phyloP scores from a whole-genome alignment of 2,797 vertebrate species.

The Distichodus sexfasciatus region DNA sequence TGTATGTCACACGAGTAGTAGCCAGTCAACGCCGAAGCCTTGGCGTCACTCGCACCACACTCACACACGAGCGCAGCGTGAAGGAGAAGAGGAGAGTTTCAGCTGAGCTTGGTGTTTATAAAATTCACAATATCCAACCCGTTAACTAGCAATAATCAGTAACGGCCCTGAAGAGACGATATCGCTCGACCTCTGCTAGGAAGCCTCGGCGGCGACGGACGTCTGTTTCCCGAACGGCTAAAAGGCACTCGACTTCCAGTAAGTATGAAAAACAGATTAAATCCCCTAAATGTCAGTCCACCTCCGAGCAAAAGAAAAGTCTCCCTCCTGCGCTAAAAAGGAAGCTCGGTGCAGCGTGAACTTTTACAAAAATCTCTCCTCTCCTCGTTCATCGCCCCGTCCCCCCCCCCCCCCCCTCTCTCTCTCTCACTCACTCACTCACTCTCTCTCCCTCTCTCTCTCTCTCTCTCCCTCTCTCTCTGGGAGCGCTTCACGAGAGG shows the following conservation, averaged over 20 bases:
- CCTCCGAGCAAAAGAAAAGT: not conserved
- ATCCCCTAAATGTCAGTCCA: not conserved
- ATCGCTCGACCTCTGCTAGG: too few relatives aligned
- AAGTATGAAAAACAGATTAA: not conserved
- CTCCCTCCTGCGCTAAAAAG: not conserved
- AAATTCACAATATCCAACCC: too few relatives aligned
- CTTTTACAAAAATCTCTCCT: conserved; percentile 10
- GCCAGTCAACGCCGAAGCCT: too few relatives aligned
- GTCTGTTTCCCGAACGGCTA: not conserved
- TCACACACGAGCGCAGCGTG: too few relatives aligned
- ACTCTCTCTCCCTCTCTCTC: conserved; percentile 12
- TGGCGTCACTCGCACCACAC: too few relatives aligned
- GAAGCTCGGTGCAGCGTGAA: not conserved
- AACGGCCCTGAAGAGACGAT: too few relatives aligned
- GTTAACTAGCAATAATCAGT: too few relatives aligned
- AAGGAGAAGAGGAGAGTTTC: too few relatives aligned
- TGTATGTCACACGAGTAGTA: too few relatives aligned
- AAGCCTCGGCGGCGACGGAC: not conserved
- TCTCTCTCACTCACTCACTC: conserved; percentile 8
- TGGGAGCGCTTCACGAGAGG: conserved; percentile 29
- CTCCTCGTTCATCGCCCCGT: too few relatives aligned
- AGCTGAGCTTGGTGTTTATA: too few relatives aligned
- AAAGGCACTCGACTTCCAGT: not conserved
- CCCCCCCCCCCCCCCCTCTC: not conserved
- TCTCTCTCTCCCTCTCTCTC: conserved; percentile 5